Evolutionary conservation across 2,888 invertebrate genomes (phyloP).

Genomic region (Eumacrocentrus americanus): DNA sequence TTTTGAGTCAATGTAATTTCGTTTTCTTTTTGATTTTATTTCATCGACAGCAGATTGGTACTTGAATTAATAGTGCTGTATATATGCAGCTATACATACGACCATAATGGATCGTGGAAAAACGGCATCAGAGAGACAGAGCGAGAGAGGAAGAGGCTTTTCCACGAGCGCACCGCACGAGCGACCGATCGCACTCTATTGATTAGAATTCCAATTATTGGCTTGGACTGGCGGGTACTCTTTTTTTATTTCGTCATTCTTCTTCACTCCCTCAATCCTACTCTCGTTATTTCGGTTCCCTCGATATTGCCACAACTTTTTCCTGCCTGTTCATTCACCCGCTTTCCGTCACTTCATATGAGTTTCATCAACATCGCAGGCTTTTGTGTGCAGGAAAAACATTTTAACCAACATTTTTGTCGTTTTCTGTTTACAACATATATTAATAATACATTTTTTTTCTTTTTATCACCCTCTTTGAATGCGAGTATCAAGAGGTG

Average conservation of each 20-base stretch:
- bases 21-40: constrained; percentile 8
- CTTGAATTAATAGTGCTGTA: not conserved
- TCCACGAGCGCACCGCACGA: constrained; percentile 36
- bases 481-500: too few species aligned
- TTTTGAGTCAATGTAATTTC: constrained; percentile 5
- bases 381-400: too few species aligned
- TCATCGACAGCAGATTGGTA: not conserved
- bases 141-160: constrained; percentile 14
- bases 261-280: constrained; percentile 22
- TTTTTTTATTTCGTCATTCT: constrained; percentile 33
- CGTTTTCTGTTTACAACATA: too few species aligned
- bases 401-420: too few species aligned
- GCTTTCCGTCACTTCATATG: too few species aligned
- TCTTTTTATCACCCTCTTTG: too few species aligned
- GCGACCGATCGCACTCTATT: constrained; percentile 51
- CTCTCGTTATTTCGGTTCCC: constrained; percentile 3
- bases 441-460: too few species aligned
- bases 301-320: constrained; percentile 13
- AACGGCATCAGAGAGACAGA: constrained; percentile 15
- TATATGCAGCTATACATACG: constrained; percentile 4
- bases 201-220: constrained; percentile 59
- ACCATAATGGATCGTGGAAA: constrained; percentile 19
- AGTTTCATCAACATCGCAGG: too few species aligned
- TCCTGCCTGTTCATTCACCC: not conserved
- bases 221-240: constrained; percentile 38